Base-by-base conservation (phyloP, 2,113 vertebrate genomes). In the Rostratula benghalensis region DNA sequence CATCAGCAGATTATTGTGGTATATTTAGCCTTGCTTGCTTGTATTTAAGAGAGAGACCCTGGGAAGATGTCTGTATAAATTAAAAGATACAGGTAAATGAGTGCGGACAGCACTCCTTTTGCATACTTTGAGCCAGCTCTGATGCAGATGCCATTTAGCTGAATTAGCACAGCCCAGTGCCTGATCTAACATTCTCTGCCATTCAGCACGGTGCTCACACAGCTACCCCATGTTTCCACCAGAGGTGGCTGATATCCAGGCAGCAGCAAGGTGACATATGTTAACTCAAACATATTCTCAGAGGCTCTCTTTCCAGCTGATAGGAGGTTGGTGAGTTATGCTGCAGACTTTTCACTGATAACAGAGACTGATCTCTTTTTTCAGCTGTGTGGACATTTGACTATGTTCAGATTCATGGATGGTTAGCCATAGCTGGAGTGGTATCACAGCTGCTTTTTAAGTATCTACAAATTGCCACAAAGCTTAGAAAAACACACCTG, bases 381-480 rank as follows among this genome's bases (percentile, higher is more conserved):
- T 65, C 54, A 80, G 69, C 53, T 50, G 5, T 30, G 31, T 51
- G 71, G 75, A 33, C 14, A 1, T 33, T 63, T 39, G 30, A 14
- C 10, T 48, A 9, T 11, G 35, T 51, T 84, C 61, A 76, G 39
- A 24, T 48, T 53, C 46, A 7, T 1, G 21, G 46, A 18, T 41
- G 39, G 46, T 70, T 80, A 90, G 76, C 35, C 19, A 5, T 22
- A 30, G 30, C 0, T 0, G 19, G 3, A n/a, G 14, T 2, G 7
- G 11, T 65, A 48, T 61, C 50, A 30, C 39, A 64, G 60, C 75
- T 91, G 78, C 48, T 89, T 84, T 92, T 71, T 76, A 85, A 73
- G 30, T 51, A 75, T 56, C 30, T 75, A 56, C 35, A 70, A 83
- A 90, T 81, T 87, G 61, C 37, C 64, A 84, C 56, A 56, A 89